Evolutionary conservation across 92 coral and sea anemone genomes (phyloP), one percentile per base, ranked within the genome.

Genomic region (Zoanthus solanderi): DNA sequence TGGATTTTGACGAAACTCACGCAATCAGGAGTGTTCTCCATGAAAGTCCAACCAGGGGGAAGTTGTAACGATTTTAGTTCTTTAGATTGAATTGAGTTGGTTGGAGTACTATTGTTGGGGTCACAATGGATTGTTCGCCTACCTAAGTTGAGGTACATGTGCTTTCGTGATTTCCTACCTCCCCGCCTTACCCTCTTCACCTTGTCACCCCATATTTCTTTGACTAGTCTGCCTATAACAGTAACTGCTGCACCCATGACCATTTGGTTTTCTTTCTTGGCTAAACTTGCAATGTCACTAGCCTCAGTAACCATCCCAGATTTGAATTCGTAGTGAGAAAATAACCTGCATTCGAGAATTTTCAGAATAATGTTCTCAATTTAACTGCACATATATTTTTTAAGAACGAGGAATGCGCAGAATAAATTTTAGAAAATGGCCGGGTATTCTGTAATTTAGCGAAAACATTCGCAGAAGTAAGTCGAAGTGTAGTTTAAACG

Each of bases 211-310:
- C 56, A 72, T 42, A 37, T 72, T 72, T 72, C 77, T 42, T 72
- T 72, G 77, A 12, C 23, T 9, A 72, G 77, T 4, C 77, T 13
- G 45, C 77, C 23, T 72, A 72, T 44, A 72, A 72, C 54, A 12
- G 77, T 44, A 72, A 72, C 54, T 15, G 77, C 53, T 44, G 77
- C 54, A 29, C 34, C 8, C 77, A 42, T 44, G 53, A 5, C 54
- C 77, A 72, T 72, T 72, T 4, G 23, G 2, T 37, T 72, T 72
- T 72, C 77, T 42, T 72, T 72, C 53, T 32, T 72, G 77, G 77
- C 77, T 72, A 72, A 72, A 72, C 77, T 72, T 37, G 50, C 50
- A 66, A 72, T 72, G 77, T 72, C 77, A 69, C 13, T 69, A 44
- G 74, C 74, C 47, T 13, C 45, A 69, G 74, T 69, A 69, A 69